These are phyloP conservation scores for Lycocorax pyrrhopterus DNA, from an alignment of 2,113 vertebrate genomes.

Conservation along the genomic window DNA sequence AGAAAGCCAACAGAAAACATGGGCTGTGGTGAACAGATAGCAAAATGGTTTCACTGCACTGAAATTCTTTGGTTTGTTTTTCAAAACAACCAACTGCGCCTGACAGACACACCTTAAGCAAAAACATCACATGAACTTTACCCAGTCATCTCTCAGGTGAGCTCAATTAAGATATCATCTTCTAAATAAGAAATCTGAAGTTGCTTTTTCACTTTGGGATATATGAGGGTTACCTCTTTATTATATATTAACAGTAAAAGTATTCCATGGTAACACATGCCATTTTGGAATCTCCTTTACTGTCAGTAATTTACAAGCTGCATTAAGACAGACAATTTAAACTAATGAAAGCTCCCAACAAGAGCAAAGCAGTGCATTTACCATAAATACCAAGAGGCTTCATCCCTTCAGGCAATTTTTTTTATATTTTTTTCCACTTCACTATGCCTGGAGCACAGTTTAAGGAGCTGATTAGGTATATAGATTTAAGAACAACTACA, in stretches of 20 bases:
- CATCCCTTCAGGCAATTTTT: not conserved
- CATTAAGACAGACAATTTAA: not conserved
- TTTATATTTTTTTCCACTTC: not conserved
- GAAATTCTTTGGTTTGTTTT: not conserved
- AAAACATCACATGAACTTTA: not conserved
- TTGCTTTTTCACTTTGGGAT: not conserved
- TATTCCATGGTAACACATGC: not conserved
- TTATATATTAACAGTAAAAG: not conserved
- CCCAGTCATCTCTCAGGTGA: not conserved
- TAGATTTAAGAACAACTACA: not conserved
- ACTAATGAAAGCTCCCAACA: not conserved
- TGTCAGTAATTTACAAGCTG: not conserved
- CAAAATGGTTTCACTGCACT: not conserved
- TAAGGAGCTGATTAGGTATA: not conserved
- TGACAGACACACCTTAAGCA: not conserved
- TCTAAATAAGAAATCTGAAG: not conserved
- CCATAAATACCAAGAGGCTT: not conserved
- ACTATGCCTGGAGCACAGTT: not conserved
- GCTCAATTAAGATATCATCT: not conserved
- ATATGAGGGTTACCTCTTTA: not conserved
- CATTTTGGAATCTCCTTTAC: not conserved
- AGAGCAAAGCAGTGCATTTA: not conserved
- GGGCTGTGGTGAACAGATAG: not conserved
- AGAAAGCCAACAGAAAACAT: not conserved
- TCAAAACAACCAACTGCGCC: constrained; percentile 3